phyloP scores from a whole-genome alignment of 1,140 invertebrate genomes.

The Whitmania pigra region DNA sequence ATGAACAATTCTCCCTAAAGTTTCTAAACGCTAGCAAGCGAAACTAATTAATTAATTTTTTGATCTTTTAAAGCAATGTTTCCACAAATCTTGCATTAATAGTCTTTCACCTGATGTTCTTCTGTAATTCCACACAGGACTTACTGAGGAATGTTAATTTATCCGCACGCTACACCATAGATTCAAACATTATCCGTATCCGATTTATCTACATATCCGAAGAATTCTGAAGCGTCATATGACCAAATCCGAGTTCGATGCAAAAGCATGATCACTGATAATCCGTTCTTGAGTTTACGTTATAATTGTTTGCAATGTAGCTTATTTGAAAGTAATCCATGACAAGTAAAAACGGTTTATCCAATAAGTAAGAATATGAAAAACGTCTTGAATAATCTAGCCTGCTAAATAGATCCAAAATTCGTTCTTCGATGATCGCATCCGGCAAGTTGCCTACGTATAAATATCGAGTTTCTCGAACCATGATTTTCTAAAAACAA shows the following conservation, averaged over 20 bases:
- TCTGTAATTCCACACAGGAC: slow-evolving; percentile 1
- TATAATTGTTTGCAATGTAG: not conserved
- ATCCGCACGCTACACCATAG: too few relatives aligned
- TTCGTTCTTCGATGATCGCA: slow-evolving; percentile 86
- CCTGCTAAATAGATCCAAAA: slow-evolving; percentile 94
- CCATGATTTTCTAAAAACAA: slow-evolving; percentile 51
- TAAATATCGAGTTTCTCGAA: slow-evolving; percentile 98
- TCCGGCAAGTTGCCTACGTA: slow-evolving; percentile 99
- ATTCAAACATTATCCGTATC: too few relatives aligned
- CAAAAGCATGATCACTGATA: too few relatives aligned
- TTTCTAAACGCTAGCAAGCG: not conserved
- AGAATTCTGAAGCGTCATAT: not conserved
- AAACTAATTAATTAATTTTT: not conserved
- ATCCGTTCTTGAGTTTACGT: too few relatives aligned
- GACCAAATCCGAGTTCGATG: not conserved
- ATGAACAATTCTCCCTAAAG: too few relatives aligned
- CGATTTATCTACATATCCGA: not conserved
- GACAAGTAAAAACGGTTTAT: slow-evolving; percentile 12
- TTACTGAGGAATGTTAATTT: not conserved
- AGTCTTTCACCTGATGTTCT: not conserved
- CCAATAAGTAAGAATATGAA: not conserved
- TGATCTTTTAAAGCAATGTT: not conserved
- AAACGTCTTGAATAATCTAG: slow-evolving; percentile 44
- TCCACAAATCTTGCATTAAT: not conserved
- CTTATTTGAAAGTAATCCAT: not conserved